Percentiles rank a stretch among this genome's conserved stretches.
phyloP scores from a whole-genome alignment of 2,113 vertebrate genomes.

The Sula dactylatra region DNA sequence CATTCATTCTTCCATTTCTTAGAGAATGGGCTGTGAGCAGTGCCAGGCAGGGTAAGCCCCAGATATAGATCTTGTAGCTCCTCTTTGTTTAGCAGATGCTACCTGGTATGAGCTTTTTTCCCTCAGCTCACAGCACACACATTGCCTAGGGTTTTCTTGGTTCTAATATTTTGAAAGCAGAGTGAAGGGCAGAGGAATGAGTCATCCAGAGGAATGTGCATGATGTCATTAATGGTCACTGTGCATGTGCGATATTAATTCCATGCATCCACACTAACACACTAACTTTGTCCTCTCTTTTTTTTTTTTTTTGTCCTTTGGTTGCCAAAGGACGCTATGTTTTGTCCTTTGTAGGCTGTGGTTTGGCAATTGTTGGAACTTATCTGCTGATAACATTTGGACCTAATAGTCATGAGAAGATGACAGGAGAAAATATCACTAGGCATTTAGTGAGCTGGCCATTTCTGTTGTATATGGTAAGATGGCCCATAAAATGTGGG shows the following conservation, averaged over 20 bases:
- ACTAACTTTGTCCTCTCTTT: constrained; percentile 33
- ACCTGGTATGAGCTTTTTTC: not conserved
- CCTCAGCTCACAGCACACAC: not conserved
- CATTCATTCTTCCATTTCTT: not conserved
- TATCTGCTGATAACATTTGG: constrained; percentile 94
- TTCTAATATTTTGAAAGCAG: not conserved
- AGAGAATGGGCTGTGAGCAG: not conserved
- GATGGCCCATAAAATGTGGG: not conserved
- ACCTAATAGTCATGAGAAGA: constrained; percentile 92
- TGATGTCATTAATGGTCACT: not conserved
- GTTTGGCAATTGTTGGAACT: constrained; percentile 85
- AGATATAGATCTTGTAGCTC: not conserved
- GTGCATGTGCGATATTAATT: not conserved
- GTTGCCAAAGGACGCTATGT: constrained; percentile 81
- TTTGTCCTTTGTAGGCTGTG: constrained; percentile 87
- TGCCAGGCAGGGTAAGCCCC: not conserved
- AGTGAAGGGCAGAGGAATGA: not conserved
- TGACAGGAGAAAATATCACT: constrained; percentile 88
- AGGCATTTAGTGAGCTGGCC: constrained; percentile 91
- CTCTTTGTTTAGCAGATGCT: not conserved
- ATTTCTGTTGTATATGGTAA: constrained; percentile 92
- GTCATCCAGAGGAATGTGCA: not conserved
- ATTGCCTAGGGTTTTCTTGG: not conserved
- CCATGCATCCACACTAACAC: not conserved
- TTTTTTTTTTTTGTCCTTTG: not conserved